These are phyloP conservation scores for Nibea albiflora DNA, from an alignment of 2,113 vertebrate species.

Conservation along the genomic window DNA sequence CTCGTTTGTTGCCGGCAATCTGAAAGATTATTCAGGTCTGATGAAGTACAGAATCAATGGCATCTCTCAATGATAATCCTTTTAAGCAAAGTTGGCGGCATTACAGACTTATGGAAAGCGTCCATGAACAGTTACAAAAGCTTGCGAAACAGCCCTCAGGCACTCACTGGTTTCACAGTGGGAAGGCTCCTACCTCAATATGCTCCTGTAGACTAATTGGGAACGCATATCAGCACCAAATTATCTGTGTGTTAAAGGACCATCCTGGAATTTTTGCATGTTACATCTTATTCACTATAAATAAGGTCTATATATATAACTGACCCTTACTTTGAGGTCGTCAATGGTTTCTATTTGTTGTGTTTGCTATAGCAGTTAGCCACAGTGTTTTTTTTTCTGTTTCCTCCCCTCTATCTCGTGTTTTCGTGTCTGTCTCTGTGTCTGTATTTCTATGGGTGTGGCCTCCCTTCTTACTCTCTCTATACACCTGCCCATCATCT, in stretches of 20 bases:
- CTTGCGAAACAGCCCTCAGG: background rate
- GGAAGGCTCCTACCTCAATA: background rate
- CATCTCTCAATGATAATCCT: constrained; percentile 6
- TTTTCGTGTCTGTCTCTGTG: too few species aligned
- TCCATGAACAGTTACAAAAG: background rate
- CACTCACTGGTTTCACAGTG: constrained; percentile 11
- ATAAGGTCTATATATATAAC: background rate
- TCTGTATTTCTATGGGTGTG: too few species aligned
- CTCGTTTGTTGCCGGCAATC: too few species aligned
- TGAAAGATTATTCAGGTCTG: background rate
- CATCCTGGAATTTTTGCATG: background rate
- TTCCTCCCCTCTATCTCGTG: too few species aligned
- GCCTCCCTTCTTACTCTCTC: too few species aligned
- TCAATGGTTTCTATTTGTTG: background rate
- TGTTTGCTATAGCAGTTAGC: background rate
- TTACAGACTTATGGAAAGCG: background rate
- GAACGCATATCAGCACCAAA: background rate
- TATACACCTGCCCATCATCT: too few species aligned
- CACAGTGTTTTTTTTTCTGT: too few species aligned
- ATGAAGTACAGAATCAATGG: background rate
- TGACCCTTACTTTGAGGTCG: background rate
- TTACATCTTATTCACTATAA: background rate
- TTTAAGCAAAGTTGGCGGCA: background rate
- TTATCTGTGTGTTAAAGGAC: background rate
- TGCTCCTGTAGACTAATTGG: background rate